Evolutionary conservation across 2,113 vertebrate genomes (phyloP).

Genomic region (Corvus hawaiiensis): DNA sequence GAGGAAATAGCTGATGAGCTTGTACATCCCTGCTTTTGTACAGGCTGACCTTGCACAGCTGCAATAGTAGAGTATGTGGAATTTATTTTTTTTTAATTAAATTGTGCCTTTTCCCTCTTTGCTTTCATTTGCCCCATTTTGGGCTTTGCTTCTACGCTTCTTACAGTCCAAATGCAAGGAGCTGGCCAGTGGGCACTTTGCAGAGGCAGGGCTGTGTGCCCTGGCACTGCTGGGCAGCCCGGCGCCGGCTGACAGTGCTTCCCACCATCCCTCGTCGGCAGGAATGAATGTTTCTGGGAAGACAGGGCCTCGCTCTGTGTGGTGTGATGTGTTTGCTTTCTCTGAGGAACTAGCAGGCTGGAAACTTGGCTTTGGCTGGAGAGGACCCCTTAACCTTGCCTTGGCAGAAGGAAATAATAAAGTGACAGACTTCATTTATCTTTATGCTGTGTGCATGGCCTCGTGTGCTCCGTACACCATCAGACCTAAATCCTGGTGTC

Average conservation of each 20-base stretch:
- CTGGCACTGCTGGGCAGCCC: not conserved
- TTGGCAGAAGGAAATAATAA: conserved; percentile 54
- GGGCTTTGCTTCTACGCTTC: not conserved
- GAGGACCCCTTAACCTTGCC: conserved; percentile 35
- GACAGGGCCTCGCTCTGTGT: not conserved
- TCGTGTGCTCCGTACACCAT: not conserved
- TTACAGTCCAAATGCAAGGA: fast-evolving
- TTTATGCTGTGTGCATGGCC: not conserved
- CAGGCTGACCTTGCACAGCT: not conserved
- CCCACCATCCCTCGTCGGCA: not conserved
- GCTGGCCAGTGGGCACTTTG: not conserved
- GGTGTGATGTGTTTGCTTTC: not conserved
- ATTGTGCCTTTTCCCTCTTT: not conserved
- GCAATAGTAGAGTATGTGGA: fast-evolving
- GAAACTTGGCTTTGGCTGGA: conserved; percentile 35
- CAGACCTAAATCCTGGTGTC: not conserved
- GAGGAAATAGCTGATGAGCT: not conserved
- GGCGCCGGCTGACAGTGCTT: not conserved
- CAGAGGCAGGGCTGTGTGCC: not conserved
- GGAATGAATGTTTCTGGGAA: not conserved
- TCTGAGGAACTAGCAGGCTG: not conserved
- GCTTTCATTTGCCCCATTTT: not conserved
- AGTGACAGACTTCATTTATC: conserved; percentile 52
- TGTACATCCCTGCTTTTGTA: not conserved
- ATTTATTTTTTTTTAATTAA: not conserved